These are phyloP conservation scores for Biston betularia DNA, from an alignment of 2,888 invertebrate genomes.

Conservation along the genomic window DNA sequence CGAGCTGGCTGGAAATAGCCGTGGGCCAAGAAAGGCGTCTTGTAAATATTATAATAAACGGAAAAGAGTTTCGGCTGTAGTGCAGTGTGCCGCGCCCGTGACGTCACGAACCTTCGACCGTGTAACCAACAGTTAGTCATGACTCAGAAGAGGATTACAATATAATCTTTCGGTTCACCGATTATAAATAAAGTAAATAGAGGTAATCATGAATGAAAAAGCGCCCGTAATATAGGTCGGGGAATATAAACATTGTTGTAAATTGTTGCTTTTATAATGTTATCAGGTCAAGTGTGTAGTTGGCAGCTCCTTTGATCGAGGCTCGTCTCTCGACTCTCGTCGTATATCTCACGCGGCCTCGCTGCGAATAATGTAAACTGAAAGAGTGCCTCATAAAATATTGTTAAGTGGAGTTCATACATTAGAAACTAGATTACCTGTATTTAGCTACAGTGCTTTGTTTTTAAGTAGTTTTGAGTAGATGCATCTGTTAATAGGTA, in stretches of 20 bases:
- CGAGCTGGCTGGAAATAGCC: conserved; percentile 84
- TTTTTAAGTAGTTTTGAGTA: conserved; percentile 81
- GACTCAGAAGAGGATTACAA: conserved; percentile 10
- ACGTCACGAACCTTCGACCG: conserved; percentile 50
- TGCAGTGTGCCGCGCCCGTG: conserved; percentile 85
- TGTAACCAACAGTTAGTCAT: background rate
- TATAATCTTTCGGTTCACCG: conserved; percentile 27
- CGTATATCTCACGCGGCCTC: conserved; percentile 50
- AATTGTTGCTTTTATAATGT: conserved; percentile 49
- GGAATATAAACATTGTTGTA: conserved; percentile 55
- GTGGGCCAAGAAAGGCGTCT: conserved; percentile 88
- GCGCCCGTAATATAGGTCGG: conserved; percentile 50
- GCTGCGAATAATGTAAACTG: conserved; percentile 38
- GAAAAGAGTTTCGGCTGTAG: conserved; percentile 76
- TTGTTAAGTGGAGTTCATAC: conserved; percentile 11
- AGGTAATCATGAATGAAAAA: conserved; percentile 65
- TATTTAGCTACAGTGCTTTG: conserved; percentile 90
- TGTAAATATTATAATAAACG: conserved; percentile 86
- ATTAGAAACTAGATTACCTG: conserved; percentile 6
- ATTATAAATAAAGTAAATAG: conserved; percentile 32
- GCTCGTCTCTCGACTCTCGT: conserved; percentile 44
- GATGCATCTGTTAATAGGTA: no score
- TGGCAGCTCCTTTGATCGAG: conserved; percentile 61
- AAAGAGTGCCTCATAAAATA: conserved; percentile 30
- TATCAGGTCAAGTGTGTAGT: conserved; percentile 60